Evolutionary conservation across 2,888 invertebrate genomes (phyloP).

Genomic region (Hypercompe scribonia): DNA sequence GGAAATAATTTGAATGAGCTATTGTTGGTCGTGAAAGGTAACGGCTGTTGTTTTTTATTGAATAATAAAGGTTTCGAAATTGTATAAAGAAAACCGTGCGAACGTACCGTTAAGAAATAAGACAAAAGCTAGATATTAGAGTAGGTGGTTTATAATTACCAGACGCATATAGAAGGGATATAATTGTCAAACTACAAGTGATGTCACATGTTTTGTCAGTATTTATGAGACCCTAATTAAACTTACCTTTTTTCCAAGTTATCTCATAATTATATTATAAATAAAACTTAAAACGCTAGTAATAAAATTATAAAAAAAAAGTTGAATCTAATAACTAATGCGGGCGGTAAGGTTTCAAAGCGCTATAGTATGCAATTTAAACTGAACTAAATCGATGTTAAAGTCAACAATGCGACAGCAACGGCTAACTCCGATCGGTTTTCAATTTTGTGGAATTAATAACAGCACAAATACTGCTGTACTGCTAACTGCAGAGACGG

Average conservation of each 20-base stretch:
- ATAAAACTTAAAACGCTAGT: not conserved
- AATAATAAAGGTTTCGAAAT: slow-evolving; percentile 30
- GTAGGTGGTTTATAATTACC: not conserved
- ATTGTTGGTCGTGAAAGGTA: slow-evolving; percentile 49
- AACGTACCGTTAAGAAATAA: slow-evolving; percentile 18
- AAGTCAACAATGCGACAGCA: slow-evolving; percentile 54
- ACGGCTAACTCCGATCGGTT: slow-evolving; percentile 64
- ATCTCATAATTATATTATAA: not conserved
- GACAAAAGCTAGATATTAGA: not conserved
- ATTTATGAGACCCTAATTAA: not conserved
- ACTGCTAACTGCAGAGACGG: slow-evolving; percentile 40
- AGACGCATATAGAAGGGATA: not conserved
- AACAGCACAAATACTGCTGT: slow-evolving; percentile 64
- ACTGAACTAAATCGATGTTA: slow-evolving; percentile 53
- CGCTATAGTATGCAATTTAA: slow-evolving; percentile 56
- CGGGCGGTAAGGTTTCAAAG: slow-evolving; percentile 54
- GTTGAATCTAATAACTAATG: slow-evolving; percentile 41
- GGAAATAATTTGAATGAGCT: slow-evolving; percentile 52
- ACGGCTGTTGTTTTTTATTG: slow-evolving; percentile 48
- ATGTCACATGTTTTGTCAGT: not conserved
- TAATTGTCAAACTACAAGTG: not conserved
- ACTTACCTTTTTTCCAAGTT: too few species aligned
- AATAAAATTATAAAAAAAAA: not conserved
- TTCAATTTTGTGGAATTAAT: slow-evolving; percentile 78
- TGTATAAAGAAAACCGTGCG: slow-evolving; percentile 34